Evolutionary conservation across 2,113 vertebrate genomes (phyloP).

Genomic region (Oostethus manadensis): DNA sequence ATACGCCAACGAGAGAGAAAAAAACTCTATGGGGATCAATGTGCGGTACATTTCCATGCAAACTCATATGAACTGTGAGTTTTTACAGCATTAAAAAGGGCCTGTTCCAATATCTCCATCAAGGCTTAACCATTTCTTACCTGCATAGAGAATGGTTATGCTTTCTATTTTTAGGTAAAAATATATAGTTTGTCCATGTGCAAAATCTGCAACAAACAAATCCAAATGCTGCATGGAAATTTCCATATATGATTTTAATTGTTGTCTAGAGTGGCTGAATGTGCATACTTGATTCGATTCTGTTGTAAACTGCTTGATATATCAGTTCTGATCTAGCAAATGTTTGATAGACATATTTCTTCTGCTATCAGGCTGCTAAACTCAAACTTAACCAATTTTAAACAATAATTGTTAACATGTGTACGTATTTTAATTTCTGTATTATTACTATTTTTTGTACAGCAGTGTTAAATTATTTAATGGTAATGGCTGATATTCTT

Average conservation of each 20-base stretch:
- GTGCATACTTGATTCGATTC: too few species aligned
- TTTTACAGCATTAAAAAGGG: constrained; percentile 30
- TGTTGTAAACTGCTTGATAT: too few species aligned
- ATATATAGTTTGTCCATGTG: background rate
- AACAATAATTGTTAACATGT: too few species aligned
- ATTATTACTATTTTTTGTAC: too few species aligned
- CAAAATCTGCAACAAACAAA: background rate
- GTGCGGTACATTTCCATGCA: constrained; percentile 70
- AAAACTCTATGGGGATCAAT: constrained; percentile 62
- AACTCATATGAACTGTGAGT: constrained; percentile 55
- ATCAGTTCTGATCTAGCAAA: too few species aligned
- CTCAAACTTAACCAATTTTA: too few species aligned
- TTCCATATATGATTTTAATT: background rate
- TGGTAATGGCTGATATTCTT: too few species aligned
- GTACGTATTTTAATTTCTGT: too few species aligned
- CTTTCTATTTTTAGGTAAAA: background rate
- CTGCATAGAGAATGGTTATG: background rate
- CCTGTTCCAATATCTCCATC: background rate
- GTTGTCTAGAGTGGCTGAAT: background rate
- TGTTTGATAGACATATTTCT: too few species aligned
- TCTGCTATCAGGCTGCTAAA: too few species aligned
- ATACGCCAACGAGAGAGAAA: constrained; percentile 61
- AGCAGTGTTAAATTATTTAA: too few species aligned
- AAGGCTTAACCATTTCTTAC: background rate
- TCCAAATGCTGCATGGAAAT: too few species aligned